Conservation (phyloP, 2,888 invertebrate genomes). For the Chrysolina oricalcia region DNA sequence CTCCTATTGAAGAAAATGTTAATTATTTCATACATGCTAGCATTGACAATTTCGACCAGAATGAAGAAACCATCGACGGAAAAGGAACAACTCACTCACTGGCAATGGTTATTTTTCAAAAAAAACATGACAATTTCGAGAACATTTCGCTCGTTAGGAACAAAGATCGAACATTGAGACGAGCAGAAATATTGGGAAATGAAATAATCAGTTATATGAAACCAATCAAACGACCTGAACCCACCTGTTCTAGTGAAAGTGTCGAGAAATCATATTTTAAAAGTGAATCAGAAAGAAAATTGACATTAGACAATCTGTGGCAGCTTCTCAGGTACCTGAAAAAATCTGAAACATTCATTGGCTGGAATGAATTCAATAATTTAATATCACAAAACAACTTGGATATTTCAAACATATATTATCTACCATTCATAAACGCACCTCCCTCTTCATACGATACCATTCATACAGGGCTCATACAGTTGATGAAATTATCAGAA, state of each 20-base stretch:
- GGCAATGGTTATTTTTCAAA: slow-evolving; percentile 36
- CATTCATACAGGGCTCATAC: slow-evolving; percentile 12
- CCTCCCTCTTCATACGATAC: slow-evolving; percentile 9
- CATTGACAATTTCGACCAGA: slow-evolving; percentile 33
- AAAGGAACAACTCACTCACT: slow-evolving; percentile 30
- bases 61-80: slow-evolving; percentile 33
- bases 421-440: slow-evolving; percentile 9
- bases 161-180: slow-evolving; percentile 24
- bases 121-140: slow-evolving; percentile 30
- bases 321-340: slow-evolving; percentile 12
- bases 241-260: slow-evolving; percentile 9
- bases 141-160: slow-evolving; percentile 17
- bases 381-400: slow-evolving; percentile 9
- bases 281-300: slow-evolving; percentile 12
- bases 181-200: slow-evolving; percentile 22
- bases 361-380: slow-evolving; percentile 12
- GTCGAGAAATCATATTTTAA: slow-evolving; percentile 7
- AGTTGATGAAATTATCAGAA: slow-evolving; percentile 9
- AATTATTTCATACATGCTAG: slow-evolving; percentile 36
- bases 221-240: slow-evolving; percentile 16
- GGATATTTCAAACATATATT: slow-evolving; percentile 9
- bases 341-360: slow-evolving; percentile 9
- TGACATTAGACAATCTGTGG: slow-evolving; percentile 7
- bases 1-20: slow-evolving; percentile 11
- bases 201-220: slow-evolving; percentile 22